Evolutionary conservation across 2,888 invertebrate genomes (phyloP), one percentile per base, ranked within the genome.

Genomic region (Cheilosia soror): DNA sequence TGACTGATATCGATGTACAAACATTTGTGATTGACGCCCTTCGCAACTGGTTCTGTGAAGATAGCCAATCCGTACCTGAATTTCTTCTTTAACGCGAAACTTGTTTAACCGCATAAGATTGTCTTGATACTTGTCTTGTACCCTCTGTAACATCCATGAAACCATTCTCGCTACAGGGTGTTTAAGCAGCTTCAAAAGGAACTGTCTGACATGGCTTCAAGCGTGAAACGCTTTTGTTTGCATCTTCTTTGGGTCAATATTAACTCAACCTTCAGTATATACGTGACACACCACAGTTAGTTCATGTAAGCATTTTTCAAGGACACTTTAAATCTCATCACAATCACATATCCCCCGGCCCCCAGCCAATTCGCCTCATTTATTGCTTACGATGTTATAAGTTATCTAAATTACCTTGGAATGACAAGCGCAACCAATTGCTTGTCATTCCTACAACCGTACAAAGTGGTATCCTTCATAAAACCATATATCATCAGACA

Each of bases 321-420:
- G 37, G 37, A 11, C 37, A 11, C 11, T 1, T 37, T 37, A 37
- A 37, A 9, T 33, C 33, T 33, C 33, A 9, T 37, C 15, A 9
- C 7, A 6, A 13, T 5, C 44, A 44, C 4, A 44, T 6, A 15
- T 44, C 2, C 0, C 44, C 2, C n/a, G 3, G 27, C 7, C 15
- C 20, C 11, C 15, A 40, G 20, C 31, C 33, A 15, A 49, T 58
- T 20, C 53, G 40, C 47, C 40, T 31, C 47, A 47, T 15, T 58
- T 57, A 65, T 77, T 51, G 60, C 58, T 77, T 47, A 62, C 77
- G 60, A 72, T 44, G 60, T 68, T 63, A 78, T 73, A 78, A 83
- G 15, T 83, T 73, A 83, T 78, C 83, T 83, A 66, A 82, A 78
- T 82, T 78, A 78, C 78, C 65, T 68, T 72, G n/a, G 7, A 82